These are phyloP conservation scores for Hemaris fuciformis DNA, from an alignment of 2,888 invertebrate genomes.

Conservation along the genomic window DNA sequence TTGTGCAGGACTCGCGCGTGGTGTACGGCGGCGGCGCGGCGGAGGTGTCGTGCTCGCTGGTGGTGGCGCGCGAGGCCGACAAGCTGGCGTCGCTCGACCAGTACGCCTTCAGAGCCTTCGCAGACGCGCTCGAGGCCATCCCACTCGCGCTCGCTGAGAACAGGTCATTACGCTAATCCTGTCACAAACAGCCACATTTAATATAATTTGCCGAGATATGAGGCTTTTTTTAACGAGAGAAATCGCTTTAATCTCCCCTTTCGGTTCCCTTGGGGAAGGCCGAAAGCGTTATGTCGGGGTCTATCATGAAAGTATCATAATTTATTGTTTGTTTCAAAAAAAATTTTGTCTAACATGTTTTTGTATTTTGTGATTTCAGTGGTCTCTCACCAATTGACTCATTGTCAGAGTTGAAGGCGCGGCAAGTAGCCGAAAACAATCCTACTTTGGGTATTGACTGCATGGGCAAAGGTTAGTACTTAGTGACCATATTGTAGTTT, in stretches of 20 bases:
- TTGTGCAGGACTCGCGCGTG: conserved; percentile 85
- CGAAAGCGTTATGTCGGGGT: too few relatives aligned
- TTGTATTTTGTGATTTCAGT: conserved; percentile 57
- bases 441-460: conserved; percentile 97
- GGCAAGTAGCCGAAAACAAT: conserved; percentile 92
- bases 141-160: conserved; percentile 98
- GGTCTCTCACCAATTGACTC: conserved; percentile 96
- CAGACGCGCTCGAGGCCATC: conserved; percentile 96
- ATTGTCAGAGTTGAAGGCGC: conserved; percentile 93
- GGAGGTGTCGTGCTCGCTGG: conserved; percentile 96
- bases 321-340: too few relatives aligned
- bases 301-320: too few relatives aligned
- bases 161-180: conserved; percentile 52
- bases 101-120: conserved; percentile 97
- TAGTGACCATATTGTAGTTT: too few relatives aligned
- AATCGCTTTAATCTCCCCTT: too few relatives aligned
- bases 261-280: too few relatives aligned
- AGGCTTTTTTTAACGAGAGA: too few relatives aligned
- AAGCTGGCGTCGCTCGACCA: conserved; percentile 95
- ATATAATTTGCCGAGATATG: too few relatives aligned
- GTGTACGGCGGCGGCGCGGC: conserved; percentile 99
- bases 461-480: conserved; percentile 86
- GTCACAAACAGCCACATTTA: too few relatives aligned
- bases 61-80: conserved; percentile 94
- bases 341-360: background rate